Conservation (phyloP, 2,113 vertebrate species). For the Hippotragus niger region DNA sequence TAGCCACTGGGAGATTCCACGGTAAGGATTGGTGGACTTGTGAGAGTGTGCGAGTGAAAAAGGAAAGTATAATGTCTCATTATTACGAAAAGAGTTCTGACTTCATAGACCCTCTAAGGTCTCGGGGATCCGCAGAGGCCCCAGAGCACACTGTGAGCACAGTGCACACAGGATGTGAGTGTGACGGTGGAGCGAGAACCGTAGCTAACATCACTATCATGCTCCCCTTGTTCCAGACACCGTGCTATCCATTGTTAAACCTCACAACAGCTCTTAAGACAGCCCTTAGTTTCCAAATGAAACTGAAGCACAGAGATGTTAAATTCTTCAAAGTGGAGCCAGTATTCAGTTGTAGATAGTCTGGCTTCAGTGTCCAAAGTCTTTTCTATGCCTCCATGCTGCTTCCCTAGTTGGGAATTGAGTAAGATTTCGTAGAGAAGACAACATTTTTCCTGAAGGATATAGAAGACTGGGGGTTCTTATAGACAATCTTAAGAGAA, state of each 20-base stretch:
- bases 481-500: neutral
- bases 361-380: neutral
- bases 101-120: neutral
- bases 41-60: neutral
- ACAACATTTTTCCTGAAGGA: neutral
- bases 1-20: neutral
- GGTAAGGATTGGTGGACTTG: neutral
- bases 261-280: neutral
- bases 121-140: neutral
- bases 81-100: neutral
- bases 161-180: neutral
- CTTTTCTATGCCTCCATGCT: neutral
- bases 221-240: neutral
- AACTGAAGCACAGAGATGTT: neutral
- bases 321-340: neutral
- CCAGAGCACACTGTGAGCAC: neutral
- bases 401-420: neutral
- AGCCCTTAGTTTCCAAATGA: neutral
- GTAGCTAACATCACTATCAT: neutral
- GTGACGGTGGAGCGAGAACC: neutral
- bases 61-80: neutral
- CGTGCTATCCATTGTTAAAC: neutral
- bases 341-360: neutral
- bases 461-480: neutral
- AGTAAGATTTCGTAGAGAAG: neutral